Base-by-base conservation (phyloP, 1,140 invertebrate species). In the Glossosoma conforme region DNA sequence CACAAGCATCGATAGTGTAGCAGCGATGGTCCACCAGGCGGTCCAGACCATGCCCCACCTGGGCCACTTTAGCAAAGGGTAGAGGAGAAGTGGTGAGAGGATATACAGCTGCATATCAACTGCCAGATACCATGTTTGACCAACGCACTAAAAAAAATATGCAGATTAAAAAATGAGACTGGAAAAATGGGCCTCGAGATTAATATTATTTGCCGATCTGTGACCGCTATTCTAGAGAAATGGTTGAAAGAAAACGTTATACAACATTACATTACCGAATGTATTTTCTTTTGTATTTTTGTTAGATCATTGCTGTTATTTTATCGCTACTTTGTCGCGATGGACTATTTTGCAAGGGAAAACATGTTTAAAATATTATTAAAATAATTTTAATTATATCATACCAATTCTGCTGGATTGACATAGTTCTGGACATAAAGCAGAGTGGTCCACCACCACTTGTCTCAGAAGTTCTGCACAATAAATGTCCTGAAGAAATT, bases 71-170 rank as follows among this genome's bases (percentile, higher is more conserved):
- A 69, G 47, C 1, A 69, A 56, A 60, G 68, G 65, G 37, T 70
- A 72, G n/a, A 79, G 56, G 0, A 77, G 43, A 1, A 78, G 15
- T 0, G 76, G 68, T 2, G 70, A 70, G 1, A 77, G 4, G 19
- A 76, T 65, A 52, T 73, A 74, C 2, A 79, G 62, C 32, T 80
- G 78, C 41, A 78, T 72, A 43, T 80, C 77, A 1, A 76, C 73
- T 0, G 76, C 65, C 9, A 80, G 52, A 44, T 80, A 80, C 78
- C 78, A 81, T 0, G 76, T 64, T 47, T 78, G 76, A 20, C 65
- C 64, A 36, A 80, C 62, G 53, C 78, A 81, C 78, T 80, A 61
- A 6, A 73, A 72, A 42, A 52, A 15, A 28, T n/a, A n/a, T n/a
- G n/a, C n/a, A n/a, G n/a, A n/a, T n/a, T n/a, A n/a, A n/a, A n/a